Evolutionary conservation across 2,113 vertebrate species (phyloP).

Genomic region (Collichthys lucidus): DNA sequence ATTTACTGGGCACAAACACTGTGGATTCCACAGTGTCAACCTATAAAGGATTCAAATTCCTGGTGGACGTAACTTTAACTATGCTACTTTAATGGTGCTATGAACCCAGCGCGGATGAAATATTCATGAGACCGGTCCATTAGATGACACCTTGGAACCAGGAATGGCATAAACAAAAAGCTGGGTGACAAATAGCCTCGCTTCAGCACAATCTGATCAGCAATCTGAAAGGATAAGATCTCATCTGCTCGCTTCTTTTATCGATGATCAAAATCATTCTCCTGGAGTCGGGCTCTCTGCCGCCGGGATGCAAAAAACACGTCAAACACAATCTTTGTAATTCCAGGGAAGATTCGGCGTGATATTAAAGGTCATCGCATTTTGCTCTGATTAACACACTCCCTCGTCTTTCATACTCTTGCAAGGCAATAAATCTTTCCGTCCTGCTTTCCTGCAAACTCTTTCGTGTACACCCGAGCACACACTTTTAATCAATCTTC

Average conservation of each 20-base stretch:
- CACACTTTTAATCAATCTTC: conserved; percentile 41
- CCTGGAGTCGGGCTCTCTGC: conserved; percentile 19
- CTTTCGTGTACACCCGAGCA: neutral
- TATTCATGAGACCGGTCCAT: conserved; percentile 4
- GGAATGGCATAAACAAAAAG: conserved; percentile 24
- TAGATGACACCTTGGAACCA: conserved; percentile 22
- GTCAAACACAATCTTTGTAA: conserved; percentile 57
- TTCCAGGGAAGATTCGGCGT: conserved; percentile 16
- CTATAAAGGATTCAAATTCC: neutral
- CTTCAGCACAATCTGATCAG: conserved; percentile 31
- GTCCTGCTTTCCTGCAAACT: neutral
- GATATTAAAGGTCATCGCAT: conserved; percentile 75
- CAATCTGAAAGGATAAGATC: conserved; percentile 45
- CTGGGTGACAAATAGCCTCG: conserved; percentile 50
- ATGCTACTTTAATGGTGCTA: neutral
- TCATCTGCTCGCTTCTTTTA: conserved; percentile 58
- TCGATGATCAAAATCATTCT: conserved; percentile 53
- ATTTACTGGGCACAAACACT: no score
- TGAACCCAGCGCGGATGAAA: neutral
- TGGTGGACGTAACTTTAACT: neutral
- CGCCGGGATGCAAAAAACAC: conserved; percentile 46
- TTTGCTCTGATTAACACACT: conserved; percentile 52
- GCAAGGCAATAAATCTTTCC: conserved; percentile 44
- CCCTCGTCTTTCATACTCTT: conserved; percentile 33
- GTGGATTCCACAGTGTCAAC: no score